A percentile compares a stretch with the other conserved stretches of the same genome.
Evolutionary conservation across 2,888 invertebrate genomes (phyloP).

Genomic region (Suillia variegata): DNA sequence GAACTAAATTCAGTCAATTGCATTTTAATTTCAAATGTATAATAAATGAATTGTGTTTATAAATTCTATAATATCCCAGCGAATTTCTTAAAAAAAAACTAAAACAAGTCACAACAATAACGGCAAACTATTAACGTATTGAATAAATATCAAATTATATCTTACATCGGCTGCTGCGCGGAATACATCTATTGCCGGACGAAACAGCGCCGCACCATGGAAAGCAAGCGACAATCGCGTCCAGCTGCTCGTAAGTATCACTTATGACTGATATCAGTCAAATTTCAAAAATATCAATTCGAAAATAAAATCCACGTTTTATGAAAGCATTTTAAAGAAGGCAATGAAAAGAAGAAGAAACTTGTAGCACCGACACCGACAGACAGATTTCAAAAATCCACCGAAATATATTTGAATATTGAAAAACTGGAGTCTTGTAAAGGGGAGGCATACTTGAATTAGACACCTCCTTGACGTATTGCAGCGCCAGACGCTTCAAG

Average conservation of each 20-base stretch:
- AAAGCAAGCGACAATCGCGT: conserved; percentile 77
- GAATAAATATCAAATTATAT: too few species aligned
- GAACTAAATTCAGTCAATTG: too few species aligned
- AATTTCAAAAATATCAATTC: too few species aligned
- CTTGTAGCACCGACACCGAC: background rate
- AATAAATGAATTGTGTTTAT: too few species aligned
- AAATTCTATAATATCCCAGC: too few species aligned
- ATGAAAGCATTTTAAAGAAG: conserved; percentile 16
- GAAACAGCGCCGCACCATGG: conserved; percentile 72
- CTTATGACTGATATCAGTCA: conserved; percentile 55
- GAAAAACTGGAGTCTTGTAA: conserved; percentile 6
- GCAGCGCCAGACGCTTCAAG: conserved; percentile 76
- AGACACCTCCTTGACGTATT: conserved; percentile 81
- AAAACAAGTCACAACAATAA: too few species aligned
- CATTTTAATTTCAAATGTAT: too few species aligned
- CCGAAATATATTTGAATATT: conserved; percentile 22
- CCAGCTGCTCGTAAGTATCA: conserved; percentile 77
- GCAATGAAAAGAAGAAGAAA: conserved; percentile 21
- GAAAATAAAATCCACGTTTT: too few species aligned
- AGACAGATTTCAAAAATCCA: conserved; percentile 7
- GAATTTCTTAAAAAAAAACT: too few species aligned
- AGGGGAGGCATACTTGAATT: conserved; percentile 71
- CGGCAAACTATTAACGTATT: too few species aligned
- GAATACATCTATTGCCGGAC: conserved; percentile 68
- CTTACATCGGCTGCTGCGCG: conserved; percentile 70